These are phyloP conservation scores for Syrista parreyssii DNA, from an alignment of 2,888 invertebrate species.

Conservation along the genomic window DNA sequence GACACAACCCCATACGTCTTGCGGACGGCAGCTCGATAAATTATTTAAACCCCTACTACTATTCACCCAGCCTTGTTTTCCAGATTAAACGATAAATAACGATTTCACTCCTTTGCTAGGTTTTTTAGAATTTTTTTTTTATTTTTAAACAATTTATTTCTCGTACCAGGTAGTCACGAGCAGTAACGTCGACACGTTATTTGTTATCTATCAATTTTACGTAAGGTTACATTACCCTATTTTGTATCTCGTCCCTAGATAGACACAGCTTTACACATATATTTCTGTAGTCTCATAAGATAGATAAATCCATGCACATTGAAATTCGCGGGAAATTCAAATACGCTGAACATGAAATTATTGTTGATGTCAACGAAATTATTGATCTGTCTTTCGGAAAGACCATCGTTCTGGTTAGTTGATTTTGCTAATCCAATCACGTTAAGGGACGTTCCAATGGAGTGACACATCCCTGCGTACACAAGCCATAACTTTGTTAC, in stretches of 20 bases:
- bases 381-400: neutral
- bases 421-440: conserved; percentile 48
- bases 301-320: neutral
- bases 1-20: conserved; percentile 7
- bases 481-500: conserved; percentile 52
- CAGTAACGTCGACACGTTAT: neutral
- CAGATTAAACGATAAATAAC: conserved; percentile 5
- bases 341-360: neutral
- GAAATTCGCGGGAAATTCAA: neutral
- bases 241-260: neutral
- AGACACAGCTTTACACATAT: neutral
- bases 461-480: conserved; percentile 47
- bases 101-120: neutral
- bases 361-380: neutral
- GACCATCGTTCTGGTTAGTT: conserved; percentile 35
- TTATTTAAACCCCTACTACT: neutral
- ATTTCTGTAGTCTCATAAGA: neutral
- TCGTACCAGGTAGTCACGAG: neutral
- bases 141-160: neutral
- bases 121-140: neutral
- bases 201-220: neutral
- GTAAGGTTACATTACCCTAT: neutral
- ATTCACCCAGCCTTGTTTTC: neutral
- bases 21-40: conserved; percentile 5
- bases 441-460: conserved; percentile 36